Percentiles rank a stretch among this genome's conserved stretches.
Conservation (phyloP, 1,140 invertebrate species). For the Homalodisca vitripennis region DNA sequence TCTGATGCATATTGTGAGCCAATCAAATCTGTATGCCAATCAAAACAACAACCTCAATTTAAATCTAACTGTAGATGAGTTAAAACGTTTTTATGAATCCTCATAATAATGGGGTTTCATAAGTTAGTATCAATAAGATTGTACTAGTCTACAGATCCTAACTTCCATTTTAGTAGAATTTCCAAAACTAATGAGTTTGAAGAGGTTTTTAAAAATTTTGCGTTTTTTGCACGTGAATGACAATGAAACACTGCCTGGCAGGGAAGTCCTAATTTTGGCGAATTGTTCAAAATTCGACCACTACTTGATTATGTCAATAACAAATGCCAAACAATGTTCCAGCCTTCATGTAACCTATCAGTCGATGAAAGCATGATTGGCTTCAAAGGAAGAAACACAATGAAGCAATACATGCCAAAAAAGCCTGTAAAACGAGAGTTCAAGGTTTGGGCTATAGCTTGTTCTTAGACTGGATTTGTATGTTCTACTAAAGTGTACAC, state of each 20-base stretch:
- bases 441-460: background rate
- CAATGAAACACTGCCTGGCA: slow-evolving; percentile 20
- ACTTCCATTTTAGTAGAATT: background rate
- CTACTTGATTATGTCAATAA: slow-evolving; percentile 25
- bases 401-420: slow-evolving; percentile 40
- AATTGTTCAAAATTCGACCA: slow-evolving; percentile 39
- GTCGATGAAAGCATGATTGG: slow-evolving; percentile 44
- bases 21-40: slow-evolving; percentile 34
- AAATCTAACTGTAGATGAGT: slow-evolving; percentile 31
- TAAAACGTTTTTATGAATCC: slow-evolving; percentile 33
- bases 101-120: slow-evolving; percentile 26
- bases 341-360: slow-evolving; percentile 16
- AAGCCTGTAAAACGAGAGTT: slow-evolving; percentile 44
- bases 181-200: slow-evolving; percentile 17
- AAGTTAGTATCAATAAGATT: background rate
- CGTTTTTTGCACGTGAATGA: slow-evolving; percentile 24
- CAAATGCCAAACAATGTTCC: slow-evolving; percentile 20
- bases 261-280: slow-evolving; percentile 30
- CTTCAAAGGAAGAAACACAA: slow-evolving; percentile 42
- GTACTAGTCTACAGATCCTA: slow-evolving; percentile 7
- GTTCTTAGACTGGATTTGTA: background rate
- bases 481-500: background rate
- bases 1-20: slow-evolving; percentile 16
- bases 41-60: slow-evolving; percentile 26
- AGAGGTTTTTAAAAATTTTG: slow-evolving; percentile 11